Evolutionary conservation across 1,140 invertebrate genomes (phyloP), one percentile per base, ranked within the genome.

Genomic region (Adelges cooleyi): DNA sequence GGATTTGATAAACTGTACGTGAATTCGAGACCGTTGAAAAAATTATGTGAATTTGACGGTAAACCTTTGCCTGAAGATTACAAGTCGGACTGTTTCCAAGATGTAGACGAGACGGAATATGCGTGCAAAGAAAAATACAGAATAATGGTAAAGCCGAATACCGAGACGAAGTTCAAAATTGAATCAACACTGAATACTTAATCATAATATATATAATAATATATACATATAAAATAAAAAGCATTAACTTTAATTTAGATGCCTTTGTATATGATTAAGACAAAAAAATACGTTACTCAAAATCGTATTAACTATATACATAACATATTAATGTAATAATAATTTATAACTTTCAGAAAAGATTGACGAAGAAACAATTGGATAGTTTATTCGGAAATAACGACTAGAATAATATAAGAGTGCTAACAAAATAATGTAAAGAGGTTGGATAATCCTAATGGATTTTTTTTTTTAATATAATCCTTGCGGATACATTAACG

Each of bases 61-160:
- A 79, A 79, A 65, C 77, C 80, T 20, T 74, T 87, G 56, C 86
- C 87, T 0, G 79, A 81, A 65, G 83, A 87, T 70, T 87, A 88
- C 75, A 86, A 86, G 73, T 84, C 84, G 36, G 87, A 89, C 71
- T 90, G 87, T 71, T 90, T 87, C 74, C 83, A 86, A 72, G 85
- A 90, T 72, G 81, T 89, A 10, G 87, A 90, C 71, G 87, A 90
- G 74, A 82, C 82, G 15, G 84, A 86, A 54, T 89, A 84, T 71
- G 87, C 86, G 13, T 90, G 87, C 75, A 86, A 87, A 73, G 87
- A 90, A 73, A 89, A 89, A 73, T 82, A 86, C 70, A 77, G 87
- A 72, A 89, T 90, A 69, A 85, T 89, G 86, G 86, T 89, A 75
- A 80, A 76, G n/a, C n/a, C n/a, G n/a, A n/a, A n/a, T n/a, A n/a